phyloP scores from a whole-genome alignment of 2,888 invertebrate genomes.

The Digitonthophagus gazella region DNA sequence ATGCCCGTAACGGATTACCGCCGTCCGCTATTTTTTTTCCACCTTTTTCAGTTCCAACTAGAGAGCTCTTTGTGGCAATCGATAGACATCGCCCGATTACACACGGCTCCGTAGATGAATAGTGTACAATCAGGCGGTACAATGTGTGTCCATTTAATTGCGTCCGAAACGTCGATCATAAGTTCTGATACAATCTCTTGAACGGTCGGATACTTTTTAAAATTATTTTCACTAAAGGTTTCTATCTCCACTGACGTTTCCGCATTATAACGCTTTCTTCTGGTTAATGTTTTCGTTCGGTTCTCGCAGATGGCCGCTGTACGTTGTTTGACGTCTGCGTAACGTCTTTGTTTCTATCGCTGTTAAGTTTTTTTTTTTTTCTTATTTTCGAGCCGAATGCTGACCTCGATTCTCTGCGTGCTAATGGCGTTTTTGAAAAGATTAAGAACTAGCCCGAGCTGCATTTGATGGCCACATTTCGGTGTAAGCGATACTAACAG shows the following conservation, averaged over 20 bases:
- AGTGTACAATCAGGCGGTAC: neutral
- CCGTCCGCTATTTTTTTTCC: conserved; percentile 5
- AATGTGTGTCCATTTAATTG: conserved; percentile 1
- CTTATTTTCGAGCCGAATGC: neutral
- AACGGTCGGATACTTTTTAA: neutral
- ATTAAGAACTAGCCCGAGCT: neutral
- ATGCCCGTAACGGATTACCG: conserved; percentile 11
- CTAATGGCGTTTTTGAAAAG: neutral
- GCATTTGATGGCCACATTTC: neutral
- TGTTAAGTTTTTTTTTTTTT: neutral
- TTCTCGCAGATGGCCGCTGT: neutral
- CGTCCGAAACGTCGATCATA: conserved; percentile 4
- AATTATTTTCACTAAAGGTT: neutral
- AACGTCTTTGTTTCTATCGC: neutral
- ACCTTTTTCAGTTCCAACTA: neutral
- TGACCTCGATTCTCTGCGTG: neutral
- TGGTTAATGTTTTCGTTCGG: neutral
- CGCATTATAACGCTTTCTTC: neutral
- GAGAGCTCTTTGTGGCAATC: conserved; percentile 6
- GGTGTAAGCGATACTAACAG: neutral
- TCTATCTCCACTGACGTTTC: neutral
- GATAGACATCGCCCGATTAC: conserved; percentile 9
- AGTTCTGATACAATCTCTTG: neutral
- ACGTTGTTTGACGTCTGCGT: neutral
- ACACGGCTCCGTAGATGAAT: conserved; percentile 4